Conservation (phyloP, 1,140 invertebrate species). For the Drosophila miranda region DNA sequence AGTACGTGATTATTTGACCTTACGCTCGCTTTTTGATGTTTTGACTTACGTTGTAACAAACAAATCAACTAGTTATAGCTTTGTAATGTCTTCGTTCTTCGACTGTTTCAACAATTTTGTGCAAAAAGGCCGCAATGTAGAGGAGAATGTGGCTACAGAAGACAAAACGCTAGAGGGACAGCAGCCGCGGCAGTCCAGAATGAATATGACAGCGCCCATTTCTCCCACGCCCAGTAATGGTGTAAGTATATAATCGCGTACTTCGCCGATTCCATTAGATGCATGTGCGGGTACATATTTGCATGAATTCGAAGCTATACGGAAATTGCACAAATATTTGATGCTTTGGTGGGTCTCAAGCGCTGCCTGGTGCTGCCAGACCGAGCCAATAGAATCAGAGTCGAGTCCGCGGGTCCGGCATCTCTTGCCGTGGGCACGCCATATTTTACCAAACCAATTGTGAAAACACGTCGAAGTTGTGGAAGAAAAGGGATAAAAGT, state of each 20-base stretch:
- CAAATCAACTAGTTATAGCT: constrained; percentile 18
- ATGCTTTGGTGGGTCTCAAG: neutral
- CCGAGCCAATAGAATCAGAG: neutral
- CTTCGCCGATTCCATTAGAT: neutral
- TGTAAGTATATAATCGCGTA: constrained; percentile 46
- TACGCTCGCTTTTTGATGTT: constrained; percentile 64
- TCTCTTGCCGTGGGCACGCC: constrained; percentile 46
- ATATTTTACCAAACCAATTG: constrained; percentile 60
- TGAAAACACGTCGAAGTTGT: constrained; percentile 45
- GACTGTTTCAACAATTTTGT: constrained; percentile 72
- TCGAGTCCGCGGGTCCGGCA: constrained; percentile 30
- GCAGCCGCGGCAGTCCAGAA: constrained; percentile 15
- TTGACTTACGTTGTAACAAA: constrained; percentile 41
- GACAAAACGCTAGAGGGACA: constrained; percentile 25
- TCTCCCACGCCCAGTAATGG: constrained; percentile 58
- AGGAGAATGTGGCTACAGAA: constrained; percentile 37
- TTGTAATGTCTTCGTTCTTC: constrained; percentile 62
- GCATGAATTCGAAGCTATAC: constrained; percentile 2
- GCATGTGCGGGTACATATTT: neutral
- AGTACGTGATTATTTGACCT: constrained; percentile 26
- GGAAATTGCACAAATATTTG: constrained; percentile 40
- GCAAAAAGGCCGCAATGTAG: constrained; percentile 53
- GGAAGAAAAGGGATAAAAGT: constrained; percentile 17
- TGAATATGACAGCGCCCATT: constrained; percentile 5
- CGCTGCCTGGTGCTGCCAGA: constrained; percentile 42